Evolutionary conservation across 1,140 invertebrate species (phyloP), one percentile per base, ranked within the genome.

Genomic region (Hormaphis cornu): DNA sequence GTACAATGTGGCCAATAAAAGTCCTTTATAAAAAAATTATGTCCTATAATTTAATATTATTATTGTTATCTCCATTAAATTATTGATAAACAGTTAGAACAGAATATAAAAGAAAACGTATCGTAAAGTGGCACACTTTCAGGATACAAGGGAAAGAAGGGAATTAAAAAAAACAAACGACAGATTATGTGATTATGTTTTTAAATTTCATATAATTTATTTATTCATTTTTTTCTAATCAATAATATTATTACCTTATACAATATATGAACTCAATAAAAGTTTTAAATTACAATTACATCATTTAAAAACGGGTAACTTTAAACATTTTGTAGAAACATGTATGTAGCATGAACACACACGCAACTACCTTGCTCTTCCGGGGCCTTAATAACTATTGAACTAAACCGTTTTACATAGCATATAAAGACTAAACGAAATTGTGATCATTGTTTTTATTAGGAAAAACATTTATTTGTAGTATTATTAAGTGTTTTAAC

Each of bases 221-320:
- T 58, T 58, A 58, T 26, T 58, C 35, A 58, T n/a, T 58, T 58
- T 58, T 18, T 14, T 20, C 54, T 58, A 58, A 22, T 56, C 33
- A 7, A 37, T 56, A 37, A 58, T 20, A 56, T 46, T 24, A 7
- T 44, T 56, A 56, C 14, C 53, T 56, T 56, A 37, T 14, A 56
- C 53, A 35, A 22, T 37, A 56, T 56, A n/a, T 58, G 24, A 8
- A 24, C 54, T 58, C n/a, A 58, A 58, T 40, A 37, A 58, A 33
- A 35, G 37, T 37, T 16, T 40, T 24, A 58, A 40, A 24, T 56
- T 56, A 37, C 5, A 56, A 20, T 37, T 22, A 56, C 20, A 40
- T 58, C 33, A 40, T 56, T 58, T 35, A 40, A 14, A 40, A 58
- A 58, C 35, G 54, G 54, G 54, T 58, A 58, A 58, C 54, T 58